Evolutionary conservation across 2,888 invertebrate species (phyloP).

Genomic region (Leptopterna dolabrata): DNA sequence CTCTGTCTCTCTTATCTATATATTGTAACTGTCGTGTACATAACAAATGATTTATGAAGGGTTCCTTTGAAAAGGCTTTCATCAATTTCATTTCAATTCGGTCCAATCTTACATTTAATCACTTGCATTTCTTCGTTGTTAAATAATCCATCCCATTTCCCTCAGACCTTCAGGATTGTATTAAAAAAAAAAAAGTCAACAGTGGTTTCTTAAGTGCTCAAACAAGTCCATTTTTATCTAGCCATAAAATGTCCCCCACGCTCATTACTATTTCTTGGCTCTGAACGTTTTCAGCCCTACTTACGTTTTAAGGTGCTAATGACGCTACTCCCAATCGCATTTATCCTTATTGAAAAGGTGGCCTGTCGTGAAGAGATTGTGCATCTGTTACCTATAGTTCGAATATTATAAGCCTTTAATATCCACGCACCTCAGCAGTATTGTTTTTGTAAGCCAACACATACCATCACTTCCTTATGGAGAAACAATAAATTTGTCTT

Average conservation of each 20-base stretch:
- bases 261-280: neutral
- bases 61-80: neutral
- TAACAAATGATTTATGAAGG: constrained; percentile 21
- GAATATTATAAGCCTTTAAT: neutral
- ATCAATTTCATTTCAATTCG: neutral
- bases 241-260: neutral
- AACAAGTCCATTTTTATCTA: neutral
- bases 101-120: neutral
- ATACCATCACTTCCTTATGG: constrained; percentile 39
- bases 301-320: neutral
- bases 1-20: constrained; percentile 32
- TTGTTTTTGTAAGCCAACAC: constrained; percentile 48
- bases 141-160: neutral
- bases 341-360: neutral
- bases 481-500: neutral
- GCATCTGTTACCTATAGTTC: neutral
- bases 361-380: neutral
- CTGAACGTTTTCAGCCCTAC: neutral
- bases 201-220: neutral
- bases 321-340: neutral
- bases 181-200: neutral
- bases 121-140: neutral
- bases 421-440: neutral
- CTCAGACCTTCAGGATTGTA: neutral
- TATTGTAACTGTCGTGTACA: constrained; percentile 42